phyloP scores from a whole-genome alignment of 2,797 vertebrate genomes.

The Cottoperca gobio region DNA sequence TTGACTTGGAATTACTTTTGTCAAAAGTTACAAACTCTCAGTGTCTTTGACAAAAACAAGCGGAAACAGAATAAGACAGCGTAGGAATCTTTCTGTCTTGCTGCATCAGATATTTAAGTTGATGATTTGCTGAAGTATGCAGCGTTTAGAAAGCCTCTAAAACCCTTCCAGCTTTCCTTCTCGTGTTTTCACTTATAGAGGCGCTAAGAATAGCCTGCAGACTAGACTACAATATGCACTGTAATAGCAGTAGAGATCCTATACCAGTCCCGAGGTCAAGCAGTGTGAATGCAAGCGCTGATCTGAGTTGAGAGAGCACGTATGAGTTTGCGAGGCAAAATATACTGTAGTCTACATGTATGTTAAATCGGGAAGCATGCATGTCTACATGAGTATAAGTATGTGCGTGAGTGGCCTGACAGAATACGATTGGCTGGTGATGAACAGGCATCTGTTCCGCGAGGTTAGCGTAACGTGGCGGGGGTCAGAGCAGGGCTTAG shows the following conservation, averaged over 20 bases:
- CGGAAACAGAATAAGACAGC: constrained; percentile 10
- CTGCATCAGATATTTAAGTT: constrained; percentile 7
- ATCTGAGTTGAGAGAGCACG: constrained; percentile 17
- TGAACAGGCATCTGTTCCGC: constrained; percentile 23
- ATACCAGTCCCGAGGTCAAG: constrained; percentile 50
- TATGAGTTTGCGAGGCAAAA: constrained; percentile 31
- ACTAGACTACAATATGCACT: constrained; percentile 58
- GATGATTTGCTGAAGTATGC: constrained; percentile 32
- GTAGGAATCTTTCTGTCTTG: constrained; percentile 6
- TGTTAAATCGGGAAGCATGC: constrained; percentile 30
- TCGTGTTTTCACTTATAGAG: constrained; percentile 44
- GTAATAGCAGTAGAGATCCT: constrained; percentile 52
- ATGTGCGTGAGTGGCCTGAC: not conserved
- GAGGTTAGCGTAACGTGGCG: constrained; percentile 2
- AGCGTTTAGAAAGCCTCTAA: constrained; percentile 13
- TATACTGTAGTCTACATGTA: constrained; percentile 39
- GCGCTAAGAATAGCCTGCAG: constrained; percentile 52
- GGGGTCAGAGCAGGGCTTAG: constrained; percentile 43
- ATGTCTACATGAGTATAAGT: constrained; percentile 31
- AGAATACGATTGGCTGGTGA: constrained; percentile 21
- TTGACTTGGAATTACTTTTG: constrained; percentile 22
- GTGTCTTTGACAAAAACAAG: constrained; percentile 17
- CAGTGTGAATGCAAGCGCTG: constrained; percentile 20
- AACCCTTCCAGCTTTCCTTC: constrained; percentile 28
- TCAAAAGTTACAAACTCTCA: constrained; percentile 12